Percentiles rank a stretch among this genome's conserved stretches.
Conservation (phyloP, 2,888 invertebrate species). For the Pedicia rivosa region DNA sequence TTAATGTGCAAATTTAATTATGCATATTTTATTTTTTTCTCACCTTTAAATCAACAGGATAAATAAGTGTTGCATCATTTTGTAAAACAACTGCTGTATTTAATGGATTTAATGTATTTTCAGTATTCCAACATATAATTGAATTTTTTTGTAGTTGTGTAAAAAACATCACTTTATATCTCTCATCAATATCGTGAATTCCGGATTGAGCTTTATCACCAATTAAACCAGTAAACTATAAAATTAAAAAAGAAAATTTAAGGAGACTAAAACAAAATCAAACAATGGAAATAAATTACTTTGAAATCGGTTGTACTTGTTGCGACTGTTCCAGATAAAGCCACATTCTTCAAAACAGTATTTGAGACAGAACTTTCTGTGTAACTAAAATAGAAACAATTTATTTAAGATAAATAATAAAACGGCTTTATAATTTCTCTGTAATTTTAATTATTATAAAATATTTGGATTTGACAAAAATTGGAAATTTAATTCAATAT, state of each 20-base stretch:
- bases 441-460: too few relatives aligned
- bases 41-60: conserved; percentile 49
- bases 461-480: too few relatives aligned
- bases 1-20: too few relatives aligned
- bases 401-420: conserved; percentile 12
- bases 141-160: conserved; percentile 54
- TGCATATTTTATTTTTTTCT: too few relatives aligned
- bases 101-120: conserved; percentile 30
- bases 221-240: conserved; percentile 42
- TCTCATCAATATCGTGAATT: conserved; percentile 45
- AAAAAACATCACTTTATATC: conserved; percentile 46
- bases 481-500: too few relatives aligned
- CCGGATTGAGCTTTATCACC: conserved; percentile 50
- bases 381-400: too few relatives aligned
- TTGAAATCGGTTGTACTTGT: conserved; percentile 32
- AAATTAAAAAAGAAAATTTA: conserved; percentile 7
- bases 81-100: conserved; percentile 41
- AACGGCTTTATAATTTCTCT: background rate
- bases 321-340: conserved; percentile 28
- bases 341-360: conserved; percentile 37
- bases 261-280: background rate
- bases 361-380: conserved; percentile 52
- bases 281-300: background rate
- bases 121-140: conserved; percentile 59
- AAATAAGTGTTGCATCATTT: conserved; percentile 44